phyloP scores from a whole-genome alignment of 2,888 invertebrate species.

The Noctua pronuba region DNA sequence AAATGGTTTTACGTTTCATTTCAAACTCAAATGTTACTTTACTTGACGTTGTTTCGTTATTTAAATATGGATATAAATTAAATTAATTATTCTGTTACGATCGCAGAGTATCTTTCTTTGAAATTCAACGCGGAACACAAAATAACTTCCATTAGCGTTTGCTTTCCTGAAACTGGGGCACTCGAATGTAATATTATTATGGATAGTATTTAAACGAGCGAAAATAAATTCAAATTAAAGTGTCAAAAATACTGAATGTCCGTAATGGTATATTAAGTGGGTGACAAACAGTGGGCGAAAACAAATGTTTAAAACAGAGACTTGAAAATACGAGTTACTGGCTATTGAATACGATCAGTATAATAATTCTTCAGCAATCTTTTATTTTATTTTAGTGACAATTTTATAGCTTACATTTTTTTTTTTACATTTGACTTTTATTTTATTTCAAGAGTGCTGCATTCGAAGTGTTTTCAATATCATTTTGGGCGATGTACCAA shows the following conservation, averaged over 20 bases:
- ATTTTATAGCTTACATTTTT: not conserved
- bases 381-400: not conserved
- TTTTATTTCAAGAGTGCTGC: too few species aligned
- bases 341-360: not conserved
- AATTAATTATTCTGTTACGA: conserved; percentile 52
- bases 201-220: not conserved
- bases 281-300: not conserved
- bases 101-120: conserved; percentile 27
- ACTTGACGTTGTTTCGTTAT: conserved; percentile 31
- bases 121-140: conserved; percentile 25
- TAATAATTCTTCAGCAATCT: not conserved
- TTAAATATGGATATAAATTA: conserved; percentile 44
- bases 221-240: not conserved
- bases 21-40: conserved; percentile 37
- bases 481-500: not conserved
- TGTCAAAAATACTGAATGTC: not conserved
- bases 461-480: not conserved
- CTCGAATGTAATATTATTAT: conserved; percentile 20
- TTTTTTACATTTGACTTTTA: too few species aligned
- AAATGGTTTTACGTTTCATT: conserved; percentile 35
- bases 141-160: conserved; percentile 29
- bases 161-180: conserved; percentile 23
- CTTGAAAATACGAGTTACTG: not conserved
- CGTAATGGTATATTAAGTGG: not conserved
- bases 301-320: not conserved